phyloP scores from a whole-genome alignment of 2,797 vertebrate genomes.

The Chelonia mydas region DNA sequence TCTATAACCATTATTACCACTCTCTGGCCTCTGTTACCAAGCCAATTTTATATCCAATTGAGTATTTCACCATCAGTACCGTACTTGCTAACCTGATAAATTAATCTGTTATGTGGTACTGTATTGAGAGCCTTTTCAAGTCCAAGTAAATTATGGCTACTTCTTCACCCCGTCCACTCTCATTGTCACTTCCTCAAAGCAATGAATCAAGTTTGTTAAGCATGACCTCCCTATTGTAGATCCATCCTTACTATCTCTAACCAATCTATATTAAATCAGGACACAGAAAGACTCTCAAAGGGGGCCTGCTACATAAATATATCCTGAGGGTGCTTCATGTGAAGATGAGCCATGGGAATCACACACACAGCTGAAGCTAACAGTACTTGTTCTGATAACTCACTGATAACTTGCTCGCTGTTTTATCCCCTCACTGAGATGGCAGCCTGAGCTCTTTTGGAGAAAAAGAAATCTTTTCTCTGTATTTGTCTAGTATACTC shows the following conservation, averaged over 20 bases:
- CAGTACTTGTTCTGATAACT: neutral
- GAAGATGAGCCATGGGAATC: slow-evolving; percentile 38
- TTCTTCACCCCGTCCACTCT: slow-evolving; percentile 67
- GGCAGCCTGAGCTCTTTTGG: neutral
- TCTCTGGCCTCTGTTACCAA: slow-evolving; percentile 39
- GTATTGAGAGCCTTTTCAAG: slow-evolving; percentile 65
- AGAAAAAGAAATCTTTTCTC: neutral
- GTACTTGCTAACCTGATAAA: slow-evolving; percentile 75
- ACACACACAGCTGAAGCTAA: neutral
- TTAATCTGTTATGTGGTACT: slow-evolving; percentile 70
- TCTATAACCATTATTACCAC: slow-evolving; percentile 27
- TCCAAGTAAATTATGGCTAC: slow-evolving; percentile 75
- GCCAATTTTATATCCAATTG: slow-evolving; percentile 56
- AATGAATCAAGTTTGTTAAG: slow-evolving; percentile 73
- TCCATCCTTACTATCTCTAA: slow-evolving; percentile 69
- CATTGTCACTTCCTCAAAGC: slow-evolving; percentile 66
- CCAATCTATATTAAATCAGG: slow-evolving; percentile 73
- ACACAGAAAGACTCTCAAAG: slow-evolving; percentile 37
- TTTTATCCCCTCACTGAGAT: neutral
- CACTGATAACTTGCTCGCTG: slow-evolving; percentile 2
- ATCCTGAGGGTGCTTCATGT: slow-evolving; percentile 27
- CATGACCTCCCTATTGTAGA: slow-evolving; percentile 66
- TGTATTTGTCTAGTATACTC: neutral
- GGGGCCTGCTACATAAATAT: slow-evolving; percentile 34
- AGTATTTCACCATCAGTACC: slow-evolving; percentile 67